Conservation (phyloP, 64 coral and sea anemone genomes). For the Porites lutea region DNA sequence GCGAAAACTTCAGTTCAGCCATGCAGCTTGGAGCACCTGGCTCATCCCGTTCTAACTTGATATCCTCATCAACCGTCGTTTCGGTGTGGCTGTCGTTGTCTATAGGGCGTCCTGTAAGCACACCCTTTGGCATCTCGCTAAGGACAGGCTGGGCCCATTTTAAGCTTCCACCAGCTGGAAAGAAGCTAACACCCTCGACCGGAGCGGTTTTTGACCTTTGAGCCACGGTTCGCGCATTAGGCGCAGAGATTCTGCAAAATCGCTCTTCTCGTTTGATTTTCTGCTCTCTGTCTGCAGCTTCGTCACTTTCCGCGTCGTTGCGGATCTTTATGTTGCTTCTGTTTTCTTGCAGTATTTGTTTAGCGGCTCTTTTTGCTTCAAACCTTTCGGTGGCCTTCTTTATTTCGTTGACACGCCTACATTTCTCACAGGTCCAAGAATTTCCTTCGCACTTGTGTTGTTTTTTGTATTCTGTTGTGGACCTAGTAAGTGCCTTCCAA, state of each 20-base stretch:
- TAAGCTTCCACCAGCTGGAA: neutral
- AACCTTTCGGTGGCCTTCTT: constrained; percentile 26
- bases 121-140: neutral
- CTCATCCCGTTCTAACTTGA: neutral
- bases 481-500: constrained; percentile 6
- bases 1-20: neutral
- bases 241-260: neutral
- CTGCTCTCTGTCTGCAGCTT: neutral
- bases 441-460: constrained; percentile 11
- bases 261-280: constrained; percentile 42
- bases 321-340: neutral
- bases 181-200: neutral
- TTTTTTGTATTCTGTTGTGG: neutral
- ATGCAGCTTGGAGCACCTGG: neutral
- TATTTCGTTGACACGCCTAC: constrained; percentile 2
- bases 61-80: neutral
- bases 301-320: neutral
- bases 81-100: neutral
- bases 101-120: neutral
- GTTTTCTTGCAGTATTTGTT: constrained; percentile 27
- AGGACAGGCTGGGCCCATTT: constrained; percentile 29
- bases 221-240: neutral
- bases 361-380: constrained; percentile 15
- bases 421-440: constrained; percentile 17
- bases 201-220: neutral